Conservation (phyloP, 2,797 vertebrate species). For the Pitangus sulphuratus region DNA sequence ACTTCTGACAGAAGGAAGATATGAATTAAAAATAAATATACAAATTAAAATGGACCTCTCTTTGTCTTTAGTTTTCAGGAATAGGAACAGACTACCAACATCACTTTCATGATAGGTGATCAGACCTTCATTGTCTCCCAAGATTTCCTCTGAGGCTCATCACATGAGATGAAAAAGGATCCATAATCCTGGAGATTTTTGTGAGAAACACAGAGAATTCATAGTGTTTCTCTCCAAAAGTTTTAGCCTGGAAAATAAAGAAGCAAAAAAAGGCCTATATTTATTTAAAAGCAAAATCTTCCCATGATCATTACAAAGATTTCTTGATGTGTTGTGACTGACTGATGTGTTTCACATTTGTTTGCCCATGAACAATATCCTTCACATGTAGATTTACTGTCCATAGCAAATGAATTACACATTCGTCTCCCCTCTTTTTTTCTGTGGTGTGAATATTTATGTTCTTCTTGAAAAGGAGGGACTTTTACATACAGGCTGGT, state of each 20-base stretch:
- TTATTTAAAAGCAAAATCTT: background rate
- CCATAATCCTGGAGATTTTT: background rate
- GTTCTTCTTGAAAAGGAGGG: background rate
- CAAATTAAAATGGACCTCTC: background rate
- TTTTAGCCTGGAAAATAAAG: background rate
- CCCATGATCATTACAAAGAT: background rate
- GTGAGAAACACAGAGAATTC: background rate
- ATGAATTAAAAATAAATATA: background rate
- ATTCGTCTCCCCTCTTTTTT: background rate
- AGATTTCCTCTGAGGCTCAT: background rate
- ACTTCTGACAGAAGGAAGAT: background rate
- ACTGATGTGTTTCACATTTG: background rate
- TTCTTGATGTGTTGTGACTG: background rate
- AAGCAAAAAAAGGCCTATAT: background rate
- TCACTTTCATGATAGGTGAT: background rate
- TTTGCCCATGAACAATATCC: background rate
- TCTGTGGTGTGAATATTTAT: background rate
- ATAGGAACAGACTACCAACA: background rate
- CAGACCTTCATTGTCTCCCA: background rate
- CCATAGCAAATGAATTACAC: background rate
- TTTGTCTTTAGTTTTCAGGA: background rate
- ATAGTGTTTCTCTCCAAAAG: background rate
- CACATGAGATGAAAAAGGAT: background rate
- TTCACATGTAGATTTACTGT: background rate
- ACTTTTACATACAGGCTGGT: background rate